phyloP scores from a whole-genome alignment of 35 echinoderm and acorn worm species.

The Apostichopus parvimensis region DNA sequence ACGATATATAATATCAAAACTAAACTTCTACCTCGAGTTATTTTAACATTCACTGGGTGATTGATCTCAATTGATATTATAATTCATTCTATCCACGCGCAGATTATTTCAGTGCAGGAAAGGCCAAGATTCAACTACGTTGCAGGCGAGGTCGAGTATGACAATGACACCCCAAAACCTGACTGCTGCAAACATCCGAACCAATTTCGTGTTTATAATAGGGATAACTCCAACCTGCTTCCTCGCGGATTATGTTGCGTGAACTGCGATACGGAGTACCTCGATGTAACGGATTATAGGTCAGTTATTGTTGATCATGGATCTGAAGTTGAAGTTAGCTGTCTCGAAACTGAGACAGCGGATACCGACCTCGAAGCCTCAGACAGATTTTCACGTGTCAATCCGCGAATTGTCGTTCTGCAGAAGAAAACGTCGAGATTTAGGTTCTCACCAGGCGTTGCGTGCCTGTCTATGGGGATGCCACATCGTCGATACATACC shows the following conservation, averaged over 20 bases:
- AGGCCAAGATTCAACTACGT: background rate
- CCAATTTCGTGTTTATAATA: background rate
- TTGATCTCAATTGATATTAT: no score
- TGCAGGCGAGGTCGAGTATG: background rate
- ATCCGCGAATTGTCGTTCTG: background rate
- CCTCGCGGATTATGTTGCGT: slow-evolving; percentile 12
- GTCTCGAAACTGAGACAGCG: background rate
- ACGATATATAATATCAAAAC: no score
- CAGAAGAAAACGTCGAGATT: background rate
- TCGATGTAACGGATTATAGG: background rate
- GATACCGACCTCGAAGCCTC: background rate
- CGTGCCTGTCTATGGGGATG: slow-evolving; percentile 19
- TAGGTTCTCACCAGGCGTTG: background rate
- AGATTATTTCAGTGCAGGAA: background rate
- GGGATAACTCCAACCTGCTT: background rate
- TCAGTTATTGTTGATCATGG: background rate
- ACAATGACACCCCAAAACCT: background rate
- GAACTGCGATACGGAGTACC: slow-evolving; percentile 10
- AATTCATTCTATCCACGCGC: no score
- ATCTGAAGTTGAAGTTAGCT: background rate
- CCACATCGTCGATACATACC: background rate
- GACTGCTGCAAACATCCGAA: background rate
- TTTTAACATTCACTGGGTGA: no score
- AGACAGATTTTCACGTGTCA: background rate
- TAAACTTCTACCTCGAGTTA: no score